phyloP scores from a whole-genome alignment of 2,113 vertebrate genomes.

The Tetrao urogallus region DNA sequence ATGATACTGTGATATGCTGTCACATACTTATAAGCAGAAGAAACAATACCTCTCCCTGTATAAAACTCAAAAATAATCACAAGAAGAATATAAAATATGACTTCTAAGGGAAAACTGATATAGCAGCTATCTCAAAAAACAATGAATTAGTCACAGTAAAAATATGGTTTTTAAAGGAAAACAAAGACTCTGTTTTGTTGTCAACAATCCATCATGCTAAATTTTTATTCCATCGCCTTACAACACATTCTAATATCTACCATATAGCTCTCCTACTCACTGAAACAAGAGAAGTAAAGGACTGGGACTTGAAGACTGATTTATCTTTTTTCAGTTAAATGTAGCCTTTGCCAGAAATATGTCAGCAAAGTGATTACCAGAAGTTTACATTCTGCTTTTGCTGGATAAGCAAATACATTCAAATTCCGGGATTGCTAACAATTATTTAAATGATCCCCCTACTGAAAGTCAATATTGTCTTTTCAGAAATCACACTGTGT shows the following conservation, averaged over 20 bases:
- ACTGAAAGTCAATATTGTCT: constrained; percentile 26
- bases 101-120: background rate
- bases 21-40: background rate
- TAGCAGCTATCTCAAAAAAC: background rate
- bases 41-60: background rate
- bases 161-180: background rate
- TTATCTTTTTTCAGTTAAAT: background rate
- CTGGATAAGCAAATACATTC: constrained; percentile 22
- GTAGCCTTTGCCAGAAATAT: background rate
- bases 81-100: background rate
- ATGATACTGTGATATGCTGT: constrained; percentile 19
- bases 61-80: background rate
- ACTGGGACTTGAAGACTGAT: background rate
- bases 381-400: background rate
- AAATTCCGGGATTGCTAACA: background rate
- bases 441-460: background rate
- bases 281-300: background rate
- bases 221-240: background rate
- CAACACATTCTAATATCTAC: background rate
- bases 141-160: background rate
- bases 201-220: background rate
- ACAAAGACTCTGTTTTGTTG: background rate
- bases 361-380: background rate
- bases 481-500: constrained; percentile 8
- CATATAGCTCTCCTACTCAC: background rate